Conservation (phyloP, 2,797 vertebrate genomes). For the Scomberomorus guttatus region DNA sequence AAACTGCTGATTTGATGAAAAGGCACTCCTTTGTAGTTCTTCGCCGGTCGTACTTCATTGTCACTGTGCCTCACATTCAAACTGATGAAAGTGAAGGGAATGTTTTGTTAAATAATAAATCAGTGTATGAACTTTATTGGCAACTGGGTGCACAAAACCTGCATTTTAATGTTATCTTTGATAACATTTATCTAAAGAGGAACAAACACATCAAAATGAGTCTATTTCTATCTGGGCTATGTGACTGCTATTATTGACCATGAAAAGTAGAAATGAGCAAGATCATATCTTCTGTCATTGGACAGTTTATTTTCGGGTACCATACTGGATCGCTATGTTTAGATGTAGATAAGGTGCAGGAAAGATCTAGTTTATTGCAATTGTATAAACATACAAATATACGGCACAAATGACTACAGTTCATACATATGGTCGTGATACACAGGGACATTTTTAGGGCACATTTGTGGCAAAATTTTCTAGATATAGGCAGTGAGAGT, state of each 20-base stretch:
- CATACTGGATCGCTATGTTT: background rate
- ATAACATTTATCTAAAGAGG: background rate
- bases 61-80: background rate
- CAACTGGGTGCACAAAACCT: too few relatives aligned
- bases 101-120: background rate
- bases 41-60: background rate
- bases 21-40: background rate
- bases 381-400: background rate
- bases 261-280: slow-evolving; percentile 1
- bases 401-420: background rate
- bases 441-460: background rate
- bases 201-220: background rate
- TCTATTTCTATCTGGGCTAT: too few relatives aligned
- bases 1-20: background rate
- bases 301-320: slow-evolving; percentile 35
- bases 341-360: background rate
- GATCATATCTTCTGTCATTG: slow-evolving; percentile 1
- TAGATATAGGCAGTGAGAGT: background rate
- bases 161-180: too few relatives aligned
- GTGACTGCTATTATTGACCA: background rate
- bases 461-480: background rate
- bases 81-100: background rate
- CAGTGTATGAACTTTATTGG: too few relatives aligned
- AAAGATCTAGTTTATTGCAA: slow-evolving; percentile 1
- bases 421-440: background rate